Evolutionary conservation across 2,888 invertebrate genomes (phyloP).

Genomic region (Stictocephala bisonia): DNA sequence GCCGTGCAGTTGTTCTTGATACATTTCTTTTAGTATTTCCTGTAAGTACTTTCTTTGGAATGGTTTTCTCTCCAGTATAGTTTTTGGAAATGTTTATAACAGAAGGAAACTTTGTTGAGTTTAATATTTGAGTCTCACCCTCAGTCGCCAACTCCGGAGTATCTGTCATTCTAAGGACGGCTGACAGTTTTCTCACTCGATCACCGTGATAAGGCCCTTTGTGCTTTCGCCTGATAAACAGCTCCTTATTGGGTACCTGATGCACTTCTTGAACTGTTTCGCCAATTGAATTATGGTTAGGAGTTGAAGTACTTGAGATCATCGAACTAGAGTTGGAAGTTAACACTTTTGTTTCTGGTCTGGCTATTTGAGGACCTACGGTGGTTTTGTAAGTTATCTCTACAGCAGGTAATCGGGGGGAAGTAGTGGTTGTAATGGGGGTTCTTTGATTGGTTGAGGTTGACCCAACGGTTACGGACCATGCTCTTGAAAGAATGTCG

Average conservation of each 20-base stretch:
- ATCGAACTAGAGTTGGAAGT: too few species aligned
- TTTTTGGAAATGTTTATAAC: background rate
- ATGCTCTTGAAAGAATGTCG: too few species aligned
- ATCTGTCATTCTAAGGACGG: background rate
- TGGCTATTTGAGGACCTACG: too few species aligned
- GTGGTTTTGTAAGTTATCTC: too few species aligned
- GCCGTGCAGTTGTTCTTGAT: background rate
- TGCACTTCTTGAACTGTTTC: background rate
- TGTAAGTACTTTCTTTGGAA: background rate
- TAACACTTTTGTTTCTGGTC: too few species aligned
- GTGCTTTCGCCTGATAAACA: slow-evolving; percentile 20
- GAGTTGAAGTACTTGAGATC: background rate
- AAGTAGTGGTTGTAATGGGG: too few species aligned
- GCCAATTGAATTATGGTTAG: background rate
- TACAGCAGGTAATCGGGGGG: too few species aligned
- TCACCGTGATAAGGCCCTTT: slow-evolving; percentile 14
- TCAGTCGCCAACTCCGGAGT: too few species aligned
- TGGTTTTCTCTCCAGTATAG: background rate
- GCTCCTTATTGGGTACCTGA: background rate
- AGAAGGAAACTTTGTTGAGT: too few species aligned
- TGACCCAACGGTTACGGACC: too few species aligned
- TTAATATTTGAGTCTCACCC: too few species aligned
- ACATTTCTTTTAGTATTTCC: background rate
- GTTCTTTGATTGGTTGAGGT: too few species aligned
- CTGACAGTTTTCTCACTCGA: background rate